phyloP scores from a whole-genome alignment of 1,140 invertebrate genomes.

The Eurosta solidaginis region DNA sequence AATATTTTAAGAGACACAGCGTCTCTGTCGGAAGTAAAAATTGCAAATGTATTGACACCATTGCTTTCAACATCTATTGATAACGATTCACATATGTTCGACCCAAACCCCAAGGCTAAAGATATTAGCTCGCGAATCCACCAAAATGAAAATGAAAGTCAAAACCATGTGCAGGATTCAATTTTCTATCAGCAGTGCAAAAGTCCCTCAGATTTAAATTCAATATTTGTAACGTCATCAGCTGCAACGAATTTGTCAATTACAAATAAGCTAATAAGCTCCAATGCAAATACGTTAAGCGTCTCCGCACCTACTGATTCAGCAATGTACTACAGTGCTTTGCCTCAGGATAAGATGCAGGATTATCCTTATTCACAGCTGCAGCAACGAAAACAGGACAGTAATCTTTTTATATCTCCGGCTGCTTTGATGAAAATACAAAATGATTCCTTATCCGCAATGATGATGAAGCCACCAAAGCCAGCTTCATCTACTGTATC shows the following conservation, averaged over 20 bases:
- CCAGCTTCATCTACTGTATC: slow-evolving; percentile 48
- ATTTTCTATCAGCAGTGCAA: slow-evolving; percentile 55
- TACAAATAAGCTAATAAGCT: slow-evolving; percentile 27
- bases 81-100: slow-evolving; percentile 5
- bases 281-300: slow-evolving; percentile 29
- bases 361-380: slow-evolving; percentile 57
- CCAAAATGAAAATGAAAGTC: slow-evolving; percentile 53
- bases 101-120: slow-evolving; percentile 32
- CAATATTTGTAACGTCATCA: slow-evolving; percentile 47
- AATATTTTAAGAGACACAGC: slow-evolving; percentile 50
- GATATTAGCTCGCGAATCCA: slow-evolving; percentile 20
- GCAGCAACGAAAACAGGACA: slow-evolving; percentile 61
- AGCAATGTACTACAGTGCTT: slow-evolving; percentile 53
- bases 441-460: slow-evolving; percentile 62
- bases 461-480: slow-evolving; percentile 61
- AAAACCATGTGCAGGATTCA: slow-evolving; percentile 53
- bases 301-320: slow-evolving; percentile 43
- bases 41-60: slow-evolving; percentile 48
- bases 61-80: slow-evolving; percentile 44
- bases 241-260: slow-evolving; percentile 38
- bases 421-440: slow-evolving; percentile 62
- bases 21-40: slow-evolving; percentile 38
- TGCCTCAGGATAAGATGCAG: slow-evolving; percentile 57
- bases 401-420: slow-evolving; percentile 70
- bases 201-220: slow-evolving; percentile 51